A percentile compares a stretch with the other conserved stretches of the same genome.
phyloP scores from a whole-genome alignment of 2,113 vertebrate species.

The Poeciliopsis occidentalis region DNA sequence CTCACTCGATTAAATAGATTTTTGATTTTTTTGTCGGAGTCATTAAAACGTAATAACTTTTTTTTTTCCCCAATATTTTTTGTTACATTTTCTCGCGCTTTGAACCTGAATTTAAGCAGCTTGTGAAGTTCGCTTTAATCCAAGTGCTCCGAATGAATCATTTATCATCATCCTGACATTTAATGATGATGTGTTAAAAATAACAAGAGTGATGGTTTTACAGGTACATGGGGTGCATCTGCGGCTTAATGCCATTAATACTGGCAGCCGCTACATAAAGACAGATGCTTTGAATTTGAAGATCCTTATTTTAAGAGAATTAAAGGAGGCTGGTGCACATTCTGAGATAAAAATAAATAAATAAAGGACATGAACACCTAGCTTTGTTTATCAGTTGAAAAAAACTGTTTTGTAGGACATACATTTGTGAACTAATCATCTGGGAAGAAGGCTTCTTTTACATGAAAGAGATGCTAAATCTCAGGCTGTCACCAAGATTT shows the following conservation, averaged over 20 bases:
- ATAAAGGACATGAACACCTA: background rate
- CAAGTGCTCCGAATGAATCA: conserved; percentile 1
- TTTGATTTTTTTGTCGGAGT: background rate
- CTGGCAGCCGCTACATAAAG: background rate
- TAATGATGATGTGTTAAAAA: conserved; percentile 3
- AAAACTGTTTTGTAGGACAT: background rate
- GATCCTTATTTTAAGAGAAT: background rate
- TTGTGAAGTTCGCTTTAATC: background rate
- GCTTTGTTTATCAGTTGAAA: background rate
- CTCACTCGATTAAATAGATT: background rate
- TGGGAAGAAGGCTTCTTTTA: background rate
- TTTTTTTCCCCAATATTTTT: too few species aligned
- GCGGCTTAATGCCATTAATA: background rate
- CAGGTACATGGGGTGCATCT: background rate
- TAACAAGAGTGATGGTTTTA: background rate
- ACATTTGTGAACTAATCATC: background rate
- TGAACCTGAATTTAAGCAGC: background rate
- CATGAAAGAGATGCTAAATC: background rate
- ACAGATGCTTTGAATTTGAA: background rate
- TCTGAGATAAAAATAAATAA: background rate
- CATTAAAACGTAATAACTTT: background rate
- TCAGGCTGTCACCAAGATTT: conserved; percentile 24
- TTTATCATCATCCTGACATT: background rate
- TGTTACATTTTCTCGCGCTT: background rate
- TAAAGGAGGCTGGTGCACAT: background rate